A percentile compares a stretch with the other conserved stretches of the same genome.
Conservation (phyloP, 2,888 invertebrate species). For the Diabrotica balteata region DNA sequence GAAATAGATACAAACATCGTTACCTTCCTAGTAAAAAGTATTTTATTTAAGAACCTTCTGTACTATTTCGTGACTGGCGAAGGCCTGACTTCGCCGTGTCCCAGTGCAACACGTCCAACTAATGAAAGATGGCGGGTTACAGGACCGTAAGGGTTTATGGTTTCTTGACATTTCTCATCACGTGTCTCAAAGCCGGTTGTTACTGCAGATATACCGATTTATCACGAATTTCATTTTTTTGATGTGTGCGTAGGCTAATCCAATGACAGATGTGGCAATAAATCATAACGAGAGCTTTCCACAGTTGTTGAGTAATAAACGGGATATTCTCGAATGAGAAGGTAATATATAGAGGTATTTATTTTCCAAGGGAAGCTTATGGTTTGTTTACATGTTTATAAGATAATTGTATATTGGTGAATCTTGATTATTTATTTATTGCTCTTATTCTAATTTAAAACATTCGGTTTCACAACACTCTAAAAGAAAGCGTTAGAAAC, state of each 20-base stretch:
- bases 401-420: too few species aligned
- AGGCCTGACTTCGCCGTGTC: not conserved
- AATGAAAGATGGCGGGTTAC: constrained; percentile 4
- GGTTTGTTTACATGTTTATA: too few species aligned
- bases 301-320: too few species aligned
- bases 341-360: too few species aligned
- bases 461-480: too few species aligned
- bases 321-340: too few species aligned
- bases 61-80: too few species aligned
- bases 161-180: constrained; percentile 1
- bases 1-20: not conserved
- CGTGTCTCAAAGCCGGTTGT: not conserved
- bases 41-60: not conserved
- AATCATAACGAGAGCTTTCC: not conserved
- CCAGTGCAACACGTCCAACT: not conserved
- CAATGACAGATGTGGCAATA: not conserved
- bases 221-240: not conserved
- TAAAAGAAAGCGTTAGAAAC: too few species aligned
- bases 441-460: too few species aligned
- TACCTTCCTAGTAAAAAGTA: not conserved
- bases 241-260: not conserved
- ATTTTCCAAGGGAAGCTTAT: too few species aligned
- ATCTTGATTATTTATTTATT: too few species aligned
- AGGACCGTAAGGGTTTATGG: not conserved
- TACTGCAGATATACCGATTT: constrained; percentile 1